Base-by-base conservation (phyloP, 2,888 invertebrate species). In the Anthophora plumipes region DNA sequence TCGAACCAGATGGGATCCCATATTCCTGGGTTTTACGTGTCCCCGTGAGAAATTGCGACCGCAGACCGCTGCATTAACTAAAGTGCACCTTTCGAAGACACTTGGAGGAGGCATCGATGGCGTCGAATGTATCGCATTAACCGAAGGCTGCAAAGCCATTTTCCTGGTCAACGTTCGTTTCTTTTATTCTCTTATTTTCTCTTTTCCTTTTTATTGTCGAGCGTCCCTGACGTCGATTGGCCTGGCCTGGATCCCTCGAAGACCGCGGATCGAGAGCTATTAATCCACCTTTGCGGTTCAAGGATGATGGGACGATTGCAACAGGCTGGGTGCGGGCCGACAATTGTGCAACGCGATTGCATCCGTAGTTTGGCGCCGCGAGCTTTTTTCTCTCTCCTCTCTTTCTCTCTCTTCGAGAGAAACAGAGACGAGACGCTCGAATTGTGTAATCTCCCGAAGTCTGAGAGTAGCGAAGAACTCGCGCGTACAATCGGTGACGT, bases 61-160 rank as follows among this genome's bases (percentile, higher is more conserved):
- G 86, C 89, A 87, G 82, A 90, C 91, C 89, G 80, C 89, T 89
- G 87, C 90, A 91, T 92, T 92, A 92, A 87, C 90, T 88, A 87
- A 91, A 91, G 91, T 91, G 92, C 92, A 90, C 89, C 88, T 88
- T n/a, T 88, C 17, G 52, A 89, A 90, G 89, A 87, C 81, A 69
- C 69, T 69, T n/a, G 73, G 66, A 31, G 46, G 20, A 6, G 22
- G 83, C 54, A 48, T 25, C 50, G 37, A 64, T 55, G 61, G 57
- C 70, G 84, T 31, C 31, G 31, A 31, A 79, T 79, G 46, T 37
- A 83, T 69, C 70, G 82, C 78, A 54, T 77, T 54, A 68, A 72
- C 59, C 46, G 69, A 57, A 22, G n/a, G 31, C 7, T 31, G 31
- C 4, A 31, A 12, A 37, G n/a, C 43, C 52, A 57, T 70, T 85